A percentile compares a stretch with the other conserved stretches of the same genome.
These are phyloP conservation scores for Brachyistius frenatus DNA, from an alignment of 2,113 vertebrate species.

Conservation along the genomic window DNA sequence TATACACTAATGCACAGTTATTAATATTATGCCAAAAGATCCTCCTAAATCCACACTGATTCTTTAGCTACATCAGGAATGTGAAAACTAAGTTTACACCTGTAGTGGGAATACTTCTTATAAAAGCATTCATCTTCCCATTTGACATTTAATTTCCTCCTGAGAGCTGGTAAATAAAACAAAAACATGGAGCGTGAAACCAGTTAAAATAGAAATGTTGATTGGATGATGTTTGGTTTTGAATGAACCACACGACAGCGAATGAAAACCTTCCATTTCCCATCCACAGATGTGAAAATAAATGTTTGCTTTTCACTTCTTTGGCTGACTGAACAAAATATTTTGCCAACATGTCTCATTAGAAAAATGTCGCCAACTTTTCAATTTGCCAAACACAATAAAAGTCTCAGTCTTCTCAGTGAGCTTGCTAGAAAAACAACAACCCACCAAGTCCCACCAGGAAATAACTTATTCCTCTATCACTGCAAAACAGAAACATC, in stretches of 20 bases:
- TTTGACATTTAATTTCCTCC: background rate
- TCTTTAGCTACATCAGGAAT: too few relatives aligned
- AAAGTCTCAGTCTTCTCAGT: background rate
- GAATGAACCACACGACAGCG: background rate
- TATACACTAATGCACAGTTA: too few relatives aligned
- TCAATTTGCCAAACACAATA: conserved; percentile 3
- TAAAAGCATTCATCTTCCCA: background rate
- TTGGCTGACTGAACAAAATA: conserved; percentile 7
- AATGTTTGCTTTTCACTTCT: background rate
- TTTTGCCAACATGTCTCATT: conserved; percentile 2
- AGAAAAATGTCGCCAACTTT: conserved; percentile 23
- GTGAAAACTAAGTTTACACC: background rate
- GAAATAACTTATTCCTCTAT: conserved; percentile 16
- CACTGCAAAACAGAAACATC: conserved; percentile 31
- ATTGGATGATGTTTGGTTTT: background rate
- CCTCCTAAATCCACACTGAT: too few relatives aligned
- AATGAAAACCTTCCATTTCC: conserved; percentile 1
- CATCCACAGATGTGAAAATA: background rate
- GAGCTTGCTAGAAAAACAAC: background rate
- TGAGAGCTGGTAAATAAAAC: background rate
- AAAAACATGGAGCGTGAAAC: background rate
- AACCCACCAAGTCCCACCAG: background rate
- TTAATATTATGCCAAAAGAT: too few relatives aligned
- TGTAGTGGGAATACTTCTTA: background rate
- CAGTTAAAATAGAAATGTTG: background rate